These are phyloP conservation scores for Etia nguti DNA, from an alignment of 2,113 vertebrate species.

Conservation along the genomic window DNA sequence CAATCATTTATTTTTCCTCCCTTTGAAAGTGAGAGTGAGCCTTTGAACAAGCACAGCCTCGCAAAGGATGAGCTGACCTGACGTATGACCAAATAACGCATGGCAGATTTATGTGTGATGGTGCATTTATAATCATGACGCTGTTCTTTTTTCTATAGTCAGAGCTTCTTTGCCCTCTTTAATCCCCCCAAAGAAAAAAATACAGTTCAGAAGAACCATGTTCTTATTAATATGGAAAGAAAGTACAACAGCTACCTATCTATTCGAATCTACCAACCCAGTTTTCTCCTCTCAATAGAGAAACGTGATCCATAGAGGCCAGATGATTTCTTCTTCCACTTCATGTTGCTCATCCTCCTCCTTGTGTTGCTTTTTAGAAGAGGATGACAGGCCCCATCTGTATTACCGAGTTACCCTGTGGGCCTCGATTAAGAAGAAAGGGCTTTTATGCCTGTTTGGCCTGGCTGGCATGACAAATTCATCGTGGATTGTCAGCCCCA, in stretches of 20 bases:
- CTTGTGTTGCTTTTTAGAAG: slow-evolving; percentile 24
- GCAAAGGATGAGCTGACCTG: background rate
- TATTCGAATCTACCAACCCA: background rate
- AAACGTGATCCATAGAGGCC: slow-evolving; percentile 9
- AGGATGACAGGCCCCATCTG: slow-evolving; percentile 50
- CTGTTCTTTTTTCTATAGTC: background rate
- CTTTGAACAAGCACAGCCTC: background rate
- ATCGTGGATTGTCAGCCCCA: slow-evolving; percentile 11
- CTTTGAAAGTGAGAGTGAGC: background rate
- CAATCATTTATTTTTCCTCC: background rate
- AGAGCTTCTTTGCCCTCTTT: background rate
- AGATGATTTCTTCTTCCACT: slow-evolving; percentile 6
- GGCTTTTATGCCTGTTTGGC: slow-evolving; percentile 36
- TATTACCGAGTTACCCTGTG: slow-evolving; percentile 48
- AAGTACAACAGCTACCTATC: background rate
- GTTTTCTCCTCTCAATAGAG: slow-evolving; percentile 16
- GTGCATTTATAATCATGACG: background rate
- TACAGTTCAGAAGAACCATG: background rate
- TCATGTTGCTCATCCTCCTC: slow-evolving; percentile 26
- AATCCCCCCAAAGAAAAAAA: background rate
- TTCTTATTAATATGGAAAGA: background rate
- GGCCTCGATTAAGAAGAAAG: slow-evolving; percentile 39
- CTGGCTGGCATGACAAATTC: slow-evolving; percentile 39
- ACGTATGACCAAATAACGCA: slow-evolving; percentile 16
- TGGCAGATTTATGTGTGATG: background rate